A percentile compares a stretch with the other conserved stretches of the same genome.
Conservation (phyloP, 92 coral and sea anemone genomes). For the Pocillopora grandis region DNA sequence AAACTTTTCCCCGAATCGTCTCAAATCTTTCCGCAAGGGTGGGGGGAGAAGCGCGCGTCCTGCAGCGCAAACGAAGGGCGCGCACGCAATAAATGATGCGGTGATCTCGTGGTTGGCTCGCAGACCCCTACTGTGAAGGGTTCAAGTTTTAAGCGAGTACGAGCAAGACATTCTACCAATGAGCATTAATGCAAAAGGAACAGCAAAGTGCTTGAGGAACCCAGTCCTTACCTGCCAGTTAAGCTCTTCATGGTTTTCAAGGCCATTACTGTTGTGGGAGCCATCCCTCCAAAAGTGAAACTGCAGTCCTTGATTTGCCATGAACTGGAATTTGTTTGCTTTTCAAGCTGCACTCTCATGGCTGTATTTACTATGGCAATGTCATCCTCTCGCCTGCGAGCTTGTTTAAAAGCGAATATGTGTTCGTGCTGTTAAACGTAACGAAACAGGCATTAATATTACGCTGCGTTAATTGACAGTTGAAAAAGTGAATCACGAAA, state of each 20-base stretch:
- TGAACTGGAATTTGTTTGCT: conserved; percentile 22
- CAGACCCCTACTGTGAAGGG: no score
- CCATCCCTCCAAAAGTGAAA: conserved; percentile 89
- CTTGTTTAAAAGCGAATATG: conserved; percentile 81
- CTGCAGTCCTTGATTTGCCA: conserved; percentile 72
- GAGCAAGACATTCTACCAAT: no score
- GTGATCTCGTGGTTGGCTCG: no score
- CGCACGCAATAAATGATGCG: no score
- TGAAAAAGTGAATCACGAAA: no score
- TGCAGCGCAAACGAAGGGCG: no score
- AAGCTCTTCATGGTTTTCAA: conserved; percentile 73
- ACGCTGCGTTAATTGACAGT: no score
- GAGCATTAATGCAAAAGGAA: no score
- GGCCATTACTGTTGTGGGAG: conserved; percentile 91
- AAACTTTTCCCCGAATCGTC: not conserved
- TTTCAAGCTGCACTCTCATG: conserved; percentile 73
- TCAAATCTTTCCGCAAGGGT: no score
- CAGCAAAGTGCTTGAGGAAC: not conserved
- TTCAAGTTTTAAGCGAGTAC: no score
- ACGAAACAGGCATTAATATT: no score
- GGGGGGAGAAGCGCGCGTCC: no score
- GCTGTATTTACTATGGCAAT: conserved; percentile 88
- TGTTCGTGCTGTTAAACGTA: conserved; percentile 57
- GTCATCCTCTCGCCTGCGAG: conserved; percentile 88
- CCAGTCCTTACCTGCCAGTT: conserved; percentile 54